Conservation (phyloP, 2,113 vertebrate species). For the Scopus umbretta region DNA sequence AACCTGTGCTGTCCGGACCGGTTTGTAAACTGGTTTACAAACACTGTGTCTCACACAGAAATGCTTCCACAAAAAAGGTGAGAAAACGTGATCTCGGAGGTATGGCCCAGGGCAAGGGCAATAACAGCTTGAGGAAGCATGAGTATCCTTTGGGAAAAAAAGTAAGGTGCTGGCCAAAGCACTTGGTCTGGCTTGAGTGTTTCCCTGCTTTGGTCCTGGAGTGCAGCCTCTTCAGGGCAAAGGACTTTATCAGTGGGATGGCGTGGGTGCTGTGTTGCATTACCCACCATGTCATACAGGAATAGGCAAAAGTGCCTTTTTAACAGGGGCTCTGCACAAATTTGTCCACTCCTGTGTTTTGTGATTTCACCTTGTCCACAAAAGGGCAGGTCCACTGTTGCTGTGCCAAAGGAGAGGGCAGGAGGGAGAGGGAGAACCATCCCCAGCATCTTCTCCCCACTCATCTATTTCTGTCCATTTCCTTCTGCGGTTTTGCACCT, state of each 20-base stretch:
- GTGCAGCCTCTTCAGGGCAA: neutral
- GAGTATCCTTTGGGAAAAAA: neutral
- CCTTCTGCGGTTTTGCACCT: slow-evolving; percentile 28
- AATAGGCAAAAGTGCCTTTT: neutral
- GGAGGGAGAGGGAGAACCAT: neutral
- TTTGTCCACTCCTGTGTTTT: neutral
- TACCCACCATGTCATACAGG: neutral
- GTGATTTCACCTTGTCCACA: rapidly evolving
- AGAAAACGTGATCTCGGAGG: neutral
- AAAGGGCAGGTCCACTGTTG: rapidly evolving
- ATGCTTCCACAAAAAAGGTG: neutral
- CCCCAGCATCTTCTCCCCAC: neutral
- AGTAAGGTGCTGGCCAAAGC: neutral
- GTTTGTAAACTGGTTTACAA: neutral
- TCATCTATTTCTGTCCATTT: neutral
- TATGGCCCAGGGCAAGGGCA: neutral
- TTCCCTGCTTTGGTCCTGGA: neutral
- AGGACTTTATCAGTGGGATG: neutral
- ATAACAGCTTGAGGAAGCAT: neutral
- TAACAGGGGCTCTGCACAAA: neutral
- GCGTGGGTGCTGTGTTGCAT: rapidly evolving
- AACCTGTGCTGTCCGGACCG: neutral
- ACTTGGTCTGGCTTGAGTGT: neutral
- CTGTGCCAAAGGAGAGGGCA: neutral
- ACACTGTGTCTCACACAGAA: neutral